Evolutionary conservation across 2,797 vertebrate genomes (phyloP), one percentile per base, ranked within the genome.

Genomic region (Clarias fuscus): DNA sequence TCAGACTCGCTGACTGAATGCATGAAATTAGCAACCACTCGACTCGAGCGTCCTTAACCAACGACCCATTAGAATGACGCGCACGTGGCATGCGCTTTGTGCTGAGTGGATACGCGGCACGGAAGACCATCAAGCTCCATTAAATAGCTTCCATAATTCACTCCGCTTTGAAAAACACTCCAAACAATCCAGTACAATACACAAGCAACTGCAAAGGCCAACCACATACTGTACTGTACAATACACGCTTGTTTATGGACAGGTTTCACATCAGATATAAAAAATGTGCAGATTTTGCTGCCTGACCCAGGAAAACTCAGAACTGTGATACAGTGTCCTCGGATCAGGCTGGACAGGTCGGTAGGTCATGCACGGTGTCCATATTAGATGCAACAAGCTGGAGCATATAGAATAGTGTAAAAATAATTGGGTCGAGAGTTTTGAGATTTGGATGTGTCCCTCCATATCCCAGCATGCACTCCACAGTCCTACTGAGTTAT

Each of bases 1-100:
- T n/a, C n/a, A 43, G 40, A 67, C 53, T 59, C 18, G 22, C 17
- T 67, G 53, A 70, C 20, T 14, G 33, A 72, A 15, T 13, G 14
- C 48, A 58, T 61, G 43, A 64, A 56, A 73, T 61, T 37, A 53
- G 30, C 79, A 86, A 61, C 79, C 43, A 37, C 79, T 86, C 43
- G 37, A 43, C 20, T n/a, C 56, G n/a, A 72, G 22, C 2, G 7
- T 33, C 30, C 56, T 78, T 64, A 43, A 64, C 59, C 7, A 64
- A 43, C 22, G 59, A n/a, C 11, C 22, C 77, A 20, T 37, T 61
- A 33, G 27, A 61, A 62, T 1, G 6, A 40, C 15, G 77, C 3
- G 0, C 59, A 80, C 24, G 58, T 79, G 77, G 18, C 14, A 76
- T 18, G 24, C 53, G 37, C 18, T 48, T 73, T 18, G 14, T 76